Conservation (phyloP, 2,797 vertebrate genomes). For the Agapornis canus region DNA sequence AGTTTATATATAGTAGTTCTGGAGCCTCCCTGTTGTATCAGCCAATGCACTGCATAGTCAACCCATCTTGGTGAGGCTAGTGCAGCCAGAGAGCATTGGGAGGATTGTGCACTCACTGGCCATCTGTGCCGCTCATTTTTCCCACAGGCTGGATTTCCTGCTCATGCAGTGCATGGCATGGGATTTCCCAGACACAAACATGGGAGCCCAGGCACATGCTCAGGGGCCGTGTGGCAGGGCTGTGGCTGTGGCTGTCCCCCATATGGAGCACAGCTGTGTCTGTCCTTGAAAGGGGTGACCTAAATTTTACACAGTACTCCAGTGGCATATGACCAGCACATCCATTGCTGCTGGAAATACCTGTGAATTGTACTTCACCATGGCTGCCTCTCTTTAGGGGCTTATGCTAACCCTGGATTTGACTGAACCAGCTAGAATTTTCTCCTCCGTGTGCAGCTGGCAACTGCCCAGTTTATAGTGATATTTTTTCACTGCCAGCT, state of each 20-base stretch:
- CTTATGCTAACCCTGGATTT: neutral
- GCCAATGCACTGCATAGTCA: neutral
- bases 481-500: conserved; percentile 9
- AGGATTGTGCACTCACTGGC: neutral
- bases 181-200: conserved; percentile 59
- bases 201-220: conserved; percentile 61
- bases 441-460: conserved; percentile 17
- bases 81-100: fast-evolving
- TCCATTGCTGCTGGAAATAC: conserved; percentile 30
- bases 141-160: conserved; percentile 31
- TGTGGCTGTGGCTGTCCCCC: conserved; percentile 33
- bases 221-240: neutral
- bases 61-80: neutral
- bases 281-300: conserved; percentile 56
- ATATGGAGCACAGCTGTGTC: conserved; percentile 69
- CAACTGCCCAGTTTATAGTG: neutral
- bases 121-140: neutral
- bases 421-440: neutral
- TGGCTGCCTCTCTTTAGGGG: neutral
- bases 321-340: neutral
- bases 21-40: neutral
- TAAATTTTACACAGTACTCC: conserved; percentile 58
- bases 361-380: conserved; percentile 9
- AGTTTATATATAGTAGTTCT: neutral
- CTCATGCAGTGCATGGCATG: neutral